Base-by-base conservation (phyloP, 2,888 invertebrate genomes). In the Clanis bilineata region DNA sequence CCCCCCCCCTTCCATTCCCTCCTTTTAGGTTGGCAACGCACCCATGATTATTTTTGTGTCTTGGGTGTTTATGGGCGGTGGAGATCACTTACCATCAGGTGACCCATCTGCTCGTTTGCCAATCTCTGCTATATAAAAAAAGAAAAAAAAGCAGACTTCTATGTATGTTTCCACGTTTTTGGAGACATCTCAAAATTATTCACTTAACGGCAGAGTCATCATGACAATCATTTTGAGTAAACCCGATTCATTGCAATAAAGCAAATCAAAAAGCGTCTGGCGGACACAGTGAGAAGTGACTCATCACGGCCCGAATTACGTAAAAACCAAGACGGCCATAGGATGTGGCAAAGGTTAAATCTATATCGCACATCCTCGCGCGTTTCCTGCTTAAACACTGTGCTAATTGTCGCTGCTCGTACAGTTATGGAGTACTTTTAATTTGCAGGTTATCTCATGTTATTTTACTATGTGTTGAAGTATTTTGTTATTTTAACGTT, bases 261-360 rank as follows among this genome's bases (percentile, higher is more conserved):
- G 36, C 38, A 45, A 47, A 58, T 58, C 39, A 18, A 39, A 44
- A 45, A 22, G 57, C 45, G 57, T 51, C 61, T 21, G 57, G 43
- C 36, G 38, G 10, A 12, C 36, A 36, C 25, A 32, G 3, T 38
- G 56, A 56, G 4, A n/a, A n/a, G n/a, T 38, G 36, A n/a, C 25
- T 41, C 51, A 38, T 39, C 22, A 5, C 58, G 45, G 21, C 51
- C 38, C 21, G 22, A 47, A 71, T 74, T 73, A 77, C 74, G 76
- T 77, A 72, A 71, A 80, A 79, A 81, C 82, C 81, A 90, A 90
- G 88, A 90, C 80, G 82, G 69, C 78, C 78, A 69, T 86, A 84
- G 90, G 90, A 90, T 87, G 86, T 85, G 83, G 64, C 81, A 86
- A 83, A 91, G 90, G 90, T 91, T 91, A 90, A 91, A 90, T 88